A percentile compares a stretch with the other conserved stretches of the same genome.
Conservation (phyloP, 2,113 vertebrate genomes). For the Pomatostomus ruficeps region DNA sequence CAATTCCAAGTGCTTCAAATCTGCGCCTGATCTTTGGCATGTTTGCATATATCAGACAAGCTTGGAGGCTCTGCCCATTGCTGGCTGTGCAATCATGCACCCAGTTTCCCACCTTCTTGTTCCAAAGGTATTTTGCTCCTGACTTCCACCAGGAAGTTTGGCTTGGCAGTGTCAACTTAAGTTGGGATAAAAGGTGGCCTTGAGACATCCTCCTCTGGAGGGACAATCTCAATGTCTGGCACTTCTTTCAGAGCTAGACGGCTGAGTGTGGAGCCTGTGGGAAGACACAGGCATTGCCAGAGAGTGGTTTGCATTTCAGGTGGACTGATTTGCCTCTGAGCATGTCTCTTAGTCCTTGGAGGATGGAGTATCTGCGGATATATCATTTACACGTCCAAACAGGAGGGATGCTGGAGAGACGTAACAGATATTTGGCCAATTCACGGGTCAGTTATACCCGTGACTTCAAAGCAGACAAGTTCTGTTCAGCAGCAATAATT, state of each 20-base stretch:
- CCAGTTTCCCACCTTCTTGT: not conserved
- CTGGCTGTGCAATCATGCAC: not conserved
- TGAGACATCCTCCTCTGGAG: not conserved
- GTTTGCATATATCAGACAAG: not conserved
- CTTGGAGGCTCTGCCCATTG: not conserved
- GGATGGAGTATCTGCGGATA: not conserved
- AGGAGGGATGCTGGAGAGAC: not conserved
- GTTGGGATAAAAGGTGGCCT: not conserved
- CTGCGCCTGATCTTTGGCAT: not conserved
- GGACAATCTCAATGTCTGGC: not conserved
- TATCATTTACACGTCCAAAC: not conserved
- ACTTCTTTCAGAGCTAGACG: not conserved
- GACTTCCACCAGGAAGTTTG: not conserved
- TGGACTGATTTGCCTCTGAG: not conserved
- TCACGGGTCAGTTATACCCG: not conserved
- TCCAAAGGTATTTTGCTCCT: not conserved
- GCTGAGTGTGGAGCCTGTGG: not conserved
- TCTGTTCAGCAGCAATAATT: not conserved
- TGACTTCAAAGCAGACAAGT: not conserved
- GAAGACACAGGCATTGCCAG: not conserved
- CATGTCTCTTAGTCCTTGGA: not conserved
- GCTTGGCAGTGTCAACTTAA: not conserved
- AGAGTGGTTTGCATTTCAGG: not conserved
- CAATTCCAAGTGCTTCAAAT: slow-evolving; percentile 28
- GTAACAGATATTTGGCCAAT: not conserved